Evolutionary conservation across 2,113 vertebrate genomes (phyloP), one percentile per base, ranked within the genome.

Genomic region (Sialia sialis): DNA sequence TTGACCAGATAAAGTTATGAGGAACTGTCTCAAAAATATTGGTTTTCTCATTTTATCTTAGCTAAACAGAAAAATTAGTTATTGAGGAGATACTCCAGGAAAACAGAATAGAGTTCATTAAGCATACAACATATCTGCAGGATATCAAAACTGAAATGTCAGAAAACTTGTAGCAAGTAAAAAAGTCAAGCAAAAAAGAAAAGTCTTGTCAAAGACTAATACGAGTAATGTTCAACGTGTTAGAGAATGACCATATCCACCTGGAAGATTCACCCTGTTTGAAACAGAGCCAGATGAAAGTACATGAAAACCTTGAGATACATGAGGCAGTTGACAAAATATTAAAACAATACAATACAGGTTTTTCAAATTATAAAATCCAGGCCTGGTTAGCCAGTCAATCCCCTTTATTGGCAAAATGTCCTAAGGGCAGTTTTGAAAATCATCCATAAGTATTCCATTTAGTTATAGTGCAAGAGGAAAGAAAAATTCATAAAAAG

Each of bases 301-400:
- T 49, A 78, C 29, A 58, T 66, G 6, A 90, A 92, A 88, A 81
- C 39, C 38, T 36, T 72, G 87, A 87, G 62, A 68, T 62, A 60
- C 63, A 19, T 55, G 66, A 87, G 49, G 18, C 59, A 76, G 85
- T 39, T 85, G 67, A 77, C 48, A 83, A 93, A 95, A 92, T 79
- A 81, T 48, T 75, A 64, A 79, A 95, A 72, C 74, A 89, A 89
- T 38, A 89, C 38, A 76, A 51, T 43, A 63, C 75, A 95, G 38
- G 38, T 85, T 93, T 96, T 96, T 94, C 39, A 83, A 54, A 91
- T 94, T 92, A 94, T 85, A 86, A 95, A 90, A 11, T 49, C 62
- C 34, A 62, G 72, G 29, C 49, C 54, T 80, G 34, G 79, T 83
- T 83, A 95, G 34, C 29, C 69, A 72, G 51, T 91, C 84, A 87